Conservation (phyloP, 2,797 vertebrate species). For the Myoxocephalus aenaeus region DNA sequence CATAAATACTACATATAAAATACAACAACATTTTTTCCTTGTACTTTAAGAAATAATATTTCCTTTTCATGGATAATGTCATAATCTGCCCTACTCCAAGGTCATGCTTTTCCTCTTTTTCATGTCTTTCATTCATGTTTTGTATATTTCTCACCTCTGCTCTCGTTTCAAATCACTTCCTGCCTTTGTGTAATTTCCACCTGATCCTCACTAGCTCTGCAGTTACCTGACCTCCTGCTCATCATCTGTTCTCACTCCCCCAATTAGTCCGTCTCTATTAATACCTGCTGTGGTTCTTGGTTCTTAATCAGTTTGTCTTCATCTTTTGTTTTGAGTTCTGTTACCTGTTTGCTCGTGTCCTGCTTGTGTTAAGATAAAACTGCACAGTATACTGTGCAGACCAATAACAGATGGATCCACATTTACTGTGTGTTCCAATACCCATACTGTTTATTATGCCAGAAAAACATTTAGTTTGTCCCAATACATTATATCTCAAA, state of each 20-base stretch:
- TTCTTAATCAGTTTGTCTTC: neutral
- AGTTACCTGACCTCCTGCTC: neutral
- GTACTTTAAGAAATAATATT: neutral
- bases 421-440: neutral
- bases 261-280: neutral
- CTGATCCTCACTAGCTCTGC: neutral
- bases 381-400: neutral
- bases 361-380: neutral
- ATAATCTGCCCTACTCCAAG: too few species aligned
- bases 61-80: neutral
- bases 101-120: too few species aligned
- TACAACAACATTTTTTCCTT: neutral
- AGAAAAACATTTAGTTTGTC: neutral
- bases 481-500: neutral
- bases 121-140: too few species aligned
- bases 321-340: neutral
- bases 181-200: neutral
- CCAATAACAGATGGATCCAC: neutral
- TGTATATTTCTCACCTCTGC: too few species aligned
- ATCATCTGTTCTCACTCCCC: neutral
- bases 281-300: neutral
- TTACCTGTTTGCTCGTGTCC: neutral
- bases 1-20: neutral
- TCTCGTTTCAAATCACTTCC: too few species aligned
- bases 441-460: neutral